phyloP scores from a whole-genome alignment of 2,113 vertebrate species.

The Microcebus lehilahytsara region DNA sequence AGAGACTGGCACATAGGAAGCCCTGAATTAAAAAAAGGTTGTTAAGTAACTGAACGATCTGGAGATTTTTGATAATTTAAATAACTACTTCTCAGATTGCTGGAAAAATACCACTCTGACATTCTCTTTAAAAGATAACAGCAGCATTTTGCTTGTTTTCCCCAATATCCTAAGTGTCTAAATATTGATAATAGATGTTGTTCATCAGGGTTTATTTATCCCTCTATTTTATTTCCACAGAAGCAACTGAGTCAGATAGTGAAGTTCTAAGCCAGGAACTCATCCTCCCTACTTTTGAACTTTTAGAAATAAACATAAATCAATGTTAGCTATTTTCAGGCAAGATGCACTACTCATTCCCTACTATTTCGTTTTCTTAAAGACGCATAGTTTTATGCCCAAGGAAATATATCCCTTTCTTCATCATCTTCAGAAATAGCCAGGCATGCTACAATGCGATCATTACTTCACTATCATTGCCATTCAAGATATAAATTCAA shows the following conservation, averaged over 20 bases:
- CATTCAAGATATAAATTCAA: not conserved
- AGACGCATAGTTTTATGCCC: not conserved
- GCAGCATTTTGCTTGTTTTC: no score
- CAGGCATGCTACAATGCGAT: accelerated
- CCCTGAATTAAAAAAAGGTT: no score
- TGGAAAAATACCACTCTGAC: no score
- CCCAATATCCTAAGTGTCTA: no score
- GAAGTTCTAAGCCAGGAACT: not conserved
- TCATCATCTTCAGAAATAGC: not conserved
- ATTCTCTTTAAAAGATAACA: no score
- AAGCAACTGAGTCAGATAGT: not conserved
- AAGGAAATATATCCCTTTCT: not conserved
- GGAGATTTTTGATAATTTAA: no score
- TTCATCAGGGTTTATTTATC: not conserved
- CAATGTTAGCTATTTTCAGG: not conserved
- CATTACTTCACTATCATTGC: not conserved
- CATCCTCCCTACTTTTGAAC: not conserved
- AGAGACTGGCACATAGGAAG: no score
- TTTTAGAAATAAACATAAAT: not conserved
- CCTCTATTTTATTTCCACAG: not conserved
- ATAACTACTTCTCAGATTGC: no score
- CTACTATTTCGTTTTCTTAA: not conserved
- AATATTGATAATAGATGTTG: not conserved
- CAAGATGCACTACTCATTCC: accelerated
- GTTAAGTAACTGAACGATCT: no score